phyloP scores from a whole-genome alignment of 2,888 invertebrate genomes.

The Drosophila histrio region DNA sequence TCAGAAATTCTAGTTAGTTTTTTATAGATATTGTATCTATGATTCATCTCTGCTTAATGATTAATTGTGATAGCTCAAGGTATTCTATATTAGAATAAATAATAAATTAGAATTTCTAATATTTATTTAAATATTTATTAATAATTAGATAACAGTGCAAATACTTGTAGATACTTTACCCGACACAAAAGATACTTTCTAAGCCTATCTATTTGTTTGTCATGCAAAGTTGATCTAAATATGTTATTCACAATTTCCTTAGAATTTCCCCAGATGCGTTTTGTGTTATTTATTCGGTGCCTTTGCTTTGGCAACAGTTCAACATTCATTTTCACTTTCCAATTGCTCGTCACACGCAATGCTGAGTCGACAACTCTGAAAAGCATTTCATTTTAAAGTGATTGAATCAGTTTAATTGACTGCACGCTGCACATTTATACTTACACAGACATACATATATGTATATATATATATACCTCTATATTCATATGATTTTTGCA shows the following conservation, averaged over 20 bases:
- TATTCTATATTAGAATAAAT: too few species aligned
- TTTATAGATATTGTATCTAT: too few species aligned
- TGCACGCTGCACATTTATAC: slow-evolving; percentile 13
- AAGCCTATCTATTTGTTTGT: background rate
- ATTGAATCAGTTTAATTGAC: slow-evolving; percentile 70
- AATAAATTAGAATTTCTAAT: too few species aligned
- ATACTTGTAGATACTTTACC: background rate
- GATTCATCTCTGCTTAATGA: too few species aligned
- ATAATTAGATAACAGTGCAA: too few species aligned
- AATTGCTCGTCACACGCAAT: slow-evolving; percentile 49
- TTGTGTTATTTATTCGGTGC: background rate
- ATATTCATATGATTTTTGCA: slow-evolving; percentile 7
- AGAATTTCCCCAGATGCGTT: background rate
- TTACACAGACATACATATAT: background rate
- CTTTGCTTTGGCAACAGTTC: slow-evolving; percentile 36
- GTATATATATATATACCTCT: background rate
- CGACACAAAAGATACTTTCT: background rate
- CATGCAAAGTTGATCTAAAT: background rate
- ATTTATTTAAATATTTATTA: too few species aligned
- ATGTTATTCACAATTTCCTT: background rate
- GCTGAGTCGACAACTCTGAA: slow-evolving; percentile 15
- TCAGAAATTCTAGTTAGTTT: too few species aligned
- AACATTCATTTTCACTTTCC: slow-evolving; percentile 52
- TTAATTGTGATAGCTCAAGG: background rate
- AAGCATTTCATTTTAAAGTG: slow-evolving; percentile 64